Percentiles rank a stretch among this genome's conserved stretches.
Conservation (phyloP, 30 jellyfish, hydroid and myxozoan species). For the Phacellophora camtschatica region DNA sequence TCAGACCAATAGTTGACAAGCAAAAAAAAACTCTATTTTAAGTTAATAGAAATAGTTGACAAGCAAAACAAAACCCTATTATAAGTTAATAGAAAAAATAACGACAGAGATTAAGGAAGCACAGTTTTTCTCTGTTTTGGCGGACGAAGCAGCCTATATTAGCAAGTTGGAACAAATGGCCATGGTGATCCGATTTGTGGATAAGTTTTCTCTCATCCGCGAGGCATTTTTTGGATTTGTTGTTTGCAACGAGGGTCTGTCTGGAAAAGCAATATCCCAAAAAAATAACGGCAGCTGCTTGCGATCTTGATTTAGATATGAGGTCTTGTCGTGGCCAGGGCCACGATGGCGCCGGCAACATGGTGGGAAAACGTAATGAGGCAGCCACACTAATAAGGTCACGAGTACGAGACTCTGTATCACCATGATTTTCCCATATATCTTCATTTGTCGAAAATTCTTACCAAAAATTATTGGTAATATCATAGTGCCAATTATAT, state of each 20-base stretch:
- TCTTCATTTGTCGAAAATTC: no score
- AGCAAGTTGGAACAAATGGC: slow-evolving; percentile 6
- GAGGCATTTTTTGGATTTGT: slow-evolving; percentile 25
- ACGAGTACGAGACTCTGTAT: no score
- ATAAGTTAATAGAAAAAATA: background rate
- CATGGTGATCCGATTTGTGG: slow-evolving; percentile 8
- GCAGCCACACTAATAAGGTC: background rate
- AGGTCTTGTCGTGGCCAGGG: no score
- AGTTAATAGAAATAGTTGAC: slow-evolving; percentile 59
- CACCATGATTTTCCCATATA: no score
- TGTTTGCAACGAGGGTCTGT: background rate
- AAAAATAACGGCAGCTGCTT: background rate
- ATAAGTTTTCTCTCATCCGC: background rate
- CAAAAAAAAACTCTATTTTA: slow-evolving; percentile 32
- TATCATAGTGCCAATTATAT: no score
- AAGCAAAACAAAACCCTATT: slow-evolving; percentile 52
- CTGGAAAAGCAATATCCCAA: background rate
- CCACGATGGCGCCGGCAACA: slow-evolving; percentile 75
- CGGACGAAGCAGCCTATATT: slow-evolving; percentile 10
- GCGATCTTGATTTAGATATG: slow-evolving; percentile 14
- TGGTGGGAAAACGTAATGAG: slow-evolving; percentile 36
- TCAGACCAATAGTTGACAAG: no score
- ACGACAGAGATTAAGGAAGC: slow-evolving; percentile 2
- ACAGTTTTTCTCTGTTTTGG: background rate
- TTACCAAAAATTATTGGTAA: no score